A percentile compares a stretch with the other conserved stretches of the same genome.
phyloP scores from a whole-genome alignment of 1,140 invertebrate genomes.

The Hylyphantes graminicola region DNA sequence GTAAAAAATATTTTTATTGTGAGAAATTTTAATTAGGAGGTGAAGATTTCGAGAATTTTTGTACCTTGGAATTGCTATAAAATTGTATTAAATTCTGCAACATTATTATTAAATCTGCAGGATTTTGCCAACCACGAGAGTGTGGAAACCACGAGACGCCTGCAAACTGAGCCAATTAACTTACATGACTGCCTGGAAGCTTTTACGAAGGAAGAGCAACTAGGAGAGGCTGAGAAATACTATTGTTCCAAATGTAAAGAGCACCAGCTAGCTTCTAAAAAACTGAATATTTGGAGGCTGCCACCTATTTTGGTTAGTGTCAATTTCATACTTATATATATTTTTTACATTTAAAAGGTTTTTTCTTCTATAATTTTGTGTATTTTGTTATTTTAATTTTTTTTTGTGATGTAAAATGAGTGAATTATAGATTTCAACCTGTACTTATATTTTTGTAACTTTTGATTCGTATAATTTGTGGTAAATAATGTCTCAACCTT shows the following conservation, averaged over 20 bases:
- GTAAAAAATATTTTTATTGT: too few species aligned
- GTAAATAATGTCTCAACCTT: too few species aligned
- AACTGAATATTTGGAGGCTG: conserved; percentile 88
- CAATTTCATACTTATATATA: not conserved
- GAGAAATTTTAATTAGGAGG: too few species aligned
- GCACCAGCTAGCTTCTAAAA: conserved; percentile 86
- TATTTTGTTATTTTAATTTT: too few species aligned
- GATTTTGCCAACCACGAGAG: conserved; percentile 79
- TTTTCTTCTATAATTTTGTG: too few species aligned
- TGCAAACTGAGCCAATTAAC: conserved; percentile 82
- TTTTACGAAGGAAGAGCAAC: conserved; percentile 85
- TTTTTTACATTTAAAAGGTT: not conserved
- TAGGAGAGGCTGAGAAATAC: conserved; percentile 80
- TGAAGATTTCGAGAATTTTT: too few species aligned
- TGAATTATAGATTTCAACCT: too few species aligned
- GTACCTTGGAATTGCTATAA: too few species aligned
- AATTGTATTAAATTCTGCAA: too few species aligned
- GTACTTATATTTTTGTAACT: too few species aligned
- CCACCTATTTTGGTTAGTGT: conserved; percentile 83
- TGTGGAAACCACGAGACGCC: conserved; percentile 75
- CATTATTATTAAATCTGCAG: conserved; percentile 66
- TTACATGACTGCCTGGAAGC: conserved; percentile 82
- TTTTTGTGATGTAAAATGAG: too few species aligned
- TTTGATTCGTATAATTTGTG: too few species aligned
- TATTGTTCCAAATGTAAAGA: conserved; percentile 84